Percentiles rank a stretch among this genome's conserved stretches.
Evolutionary conservation across 2,113 vertebrate genomes (phyloP).

Genomic region (Pyxicephalus adspersus): DNA sequence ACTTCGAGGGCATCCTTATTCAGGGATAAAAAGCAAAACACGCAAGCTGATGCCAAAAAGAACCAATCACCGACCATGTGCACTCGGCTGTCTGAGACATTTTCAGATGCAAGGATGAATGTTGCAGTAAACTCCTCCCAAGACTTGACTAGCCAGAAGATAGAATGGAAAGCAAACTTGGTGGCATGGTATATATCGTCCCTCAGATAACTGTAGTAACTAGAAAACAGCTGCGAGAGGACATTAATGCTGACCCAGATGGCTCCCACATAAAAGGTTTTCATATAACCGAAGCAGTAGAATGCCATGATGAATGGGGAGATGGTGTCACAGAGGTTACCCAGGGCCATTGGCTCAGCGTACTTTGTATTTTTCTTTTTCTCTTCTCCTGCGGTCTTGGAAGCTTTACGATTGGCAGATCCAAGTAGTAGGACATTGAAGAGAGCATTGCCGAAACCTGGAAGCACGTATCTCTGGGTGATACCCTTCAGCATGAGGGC

Average conservation of each 20-base stretch:
- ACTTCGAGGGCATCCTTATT: conserved; percentile 82
- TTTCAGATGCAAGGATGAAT: conserved; percentile 47
- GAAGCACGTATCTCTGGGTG: conserved; percentile 79
- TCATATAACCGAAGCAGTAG: conserved; percentile 81
- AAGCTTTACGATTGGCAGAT: conserved; percentile 69
- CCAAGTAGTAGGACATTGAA: conserved; percentile 86
- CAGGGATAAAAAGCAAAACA: conserved; percentile 74
- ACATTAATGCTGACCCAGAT: conserved; percentile 82
- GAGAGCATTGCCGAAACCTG: conserved; percentile 85
- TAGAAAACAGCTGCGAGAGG: conserved; percentile 78
- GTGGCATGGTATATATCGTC: conserved; percentile 81
- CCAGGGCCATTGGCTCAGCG: conserved; percentile 85
- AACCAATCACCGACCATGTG: conserved; percentile 85
- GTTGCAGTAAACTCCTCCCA: conserved; percentile 84
- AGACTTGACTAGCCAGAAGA: conserved; percentile 82
- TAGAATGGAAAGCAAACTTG: conserved; percentile 81
- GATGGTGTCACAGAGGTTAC: conserved; percentile 81
- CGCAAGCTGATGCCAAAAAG: conserved; percentile 74
- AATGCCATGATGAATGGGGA: conserved; percentile 82
- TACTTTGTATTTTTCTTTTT: conserved; percentile 91
- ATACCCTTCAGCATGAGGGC: conserved; percentile 83
- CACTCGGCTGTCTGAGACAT: conserved; percentile 61
- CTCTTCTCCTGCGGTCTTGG: conserved; percentile 76
- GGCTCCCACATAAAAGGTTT: conserved; percentile 74
- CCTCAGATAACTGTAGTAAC: conserved; percentile 82